Evolutionary conservation across 2,888 invertebrate species (phyloP).

Genomic region (Xestia xanthographa): DNA sequence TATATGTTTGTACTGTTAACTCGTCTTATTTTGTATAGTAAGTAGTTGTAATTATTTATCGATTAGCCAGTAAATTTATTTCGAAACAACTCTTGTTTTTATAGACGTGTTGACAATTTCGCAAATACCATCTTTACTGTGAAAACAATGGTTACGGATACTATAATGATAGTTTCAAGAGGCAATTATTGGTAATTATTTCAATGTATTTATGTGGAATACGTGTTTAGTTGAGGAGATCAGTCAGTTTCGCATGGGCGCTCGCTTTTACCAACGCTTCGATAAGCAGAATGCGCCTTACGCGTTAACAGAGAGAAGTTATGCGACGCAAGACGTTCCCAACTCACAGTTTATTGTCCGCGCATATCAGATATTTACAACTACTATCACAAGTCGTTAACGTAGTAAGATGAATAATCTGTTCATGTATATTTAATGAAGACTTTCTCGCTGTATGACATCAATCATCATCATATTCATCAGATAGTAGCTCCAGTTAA

Average conservation of each 20-base stretch:
- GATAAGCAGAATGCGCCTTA: conserved; percentile 79
- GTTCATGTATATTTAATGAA: conserved; percentile 13
- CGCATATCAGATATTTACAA: conserved; percentile 41
- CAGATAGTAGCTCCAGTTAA: background rate
- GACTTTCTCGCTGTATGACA: conserved; percentile 29
- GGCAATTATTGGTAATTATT: conserved; percentile 50
- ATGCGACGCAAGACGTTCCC: conserved; percentile 35
- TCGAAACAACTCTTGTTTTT: conserved; percentile 45
- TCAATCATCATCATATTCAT: conserved; percentile 26
- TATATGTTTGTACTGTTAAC: conserved; percentile 21
- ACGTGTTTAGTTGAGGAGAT: conserved; percentile 74
- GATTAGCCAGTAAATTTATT: conserved; percentile 66
- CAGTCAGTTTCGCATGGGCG: conserved; percentile 82
- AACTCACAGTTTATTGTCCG: conserved; percentile 54
- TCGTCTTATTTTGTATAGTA: conserved; percentile 68
- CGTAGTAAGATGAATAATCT: conserved; percentile 30
- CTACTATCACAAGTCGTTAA: conserved; percentile 32
- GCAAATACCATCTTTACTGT: background rate
- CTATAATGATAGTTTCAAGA: conserved; percentile 40
- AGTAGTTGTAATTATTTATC: conserved; percentile 70
- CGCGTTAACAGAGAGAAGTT: conserved; percentile 52
- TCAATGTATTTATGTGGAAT: conserved; percentile 58
- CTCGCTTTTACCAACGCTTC: conserved; percentile 86
- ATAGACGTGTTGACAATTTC: conserved; percentile 3
- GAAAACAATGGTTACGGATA: conserved; percentile 33